A percentile compares a stretch with the other conserved stretches of the same genome.
Conservation (phyloP, 2,113 vertebrate species). For the Cebidichthys violaceus region DNA sequence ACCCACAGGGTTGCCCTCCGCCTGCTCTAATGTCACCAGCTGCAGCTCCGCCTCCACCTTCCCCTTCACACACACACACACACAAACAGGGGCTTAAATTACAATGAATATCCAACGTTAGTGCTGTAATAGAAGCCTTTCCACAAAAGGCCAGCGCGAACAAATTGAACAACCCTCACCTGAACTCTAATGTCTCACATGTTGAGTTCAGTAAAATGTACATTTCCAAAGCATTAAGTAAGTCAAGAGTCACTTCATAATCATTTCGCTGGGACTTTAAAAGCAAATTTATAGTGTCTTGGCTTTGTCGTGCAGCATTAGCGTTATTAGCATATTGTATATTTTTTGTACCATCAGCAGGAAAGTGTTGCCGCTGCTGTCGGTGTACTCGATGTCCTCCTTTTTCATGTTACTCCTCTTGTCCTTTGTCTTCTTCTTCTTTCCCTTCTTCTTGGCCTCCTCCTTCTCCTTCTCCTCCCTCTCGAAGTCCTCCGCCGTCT, state of each 20-base stretch:
- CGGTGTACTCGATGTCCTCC: constrained; percentile 88
- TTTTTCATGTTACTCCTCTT: constrained; percentile 81
- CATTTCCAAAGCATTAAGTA: no score
- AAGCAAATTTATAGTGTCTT: not conserved
- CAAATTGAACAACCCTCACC: no score
- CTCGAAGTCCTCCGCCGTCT: constrained; percentile 87
- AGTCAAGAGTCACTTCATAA: no score
- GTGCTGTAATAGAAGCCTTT: not conserved
- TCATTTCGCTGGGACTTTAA: no score
- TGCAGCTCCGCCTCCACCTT: constrained; percentile 96
- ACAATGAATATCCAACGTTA: not conserved
- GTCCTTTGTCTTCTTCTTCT: constrained; percentile 78
- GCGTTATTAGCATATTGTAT: not conserved
- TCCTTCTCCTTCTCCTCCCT: constrained; percentile 85
- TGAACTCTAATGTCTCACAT: no score
- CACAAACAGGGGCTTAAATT: not conserved
- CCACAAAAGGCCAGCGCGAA: no score
- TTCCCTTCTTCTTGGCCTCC: constrained; percentile 79
- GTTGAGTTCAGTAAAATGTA: no score
- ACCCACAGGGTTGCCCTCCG: constrained; percentile 91
- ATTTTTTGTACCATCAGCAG: constrained; percentile 85
- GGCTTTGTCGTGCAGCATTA: not conserved
- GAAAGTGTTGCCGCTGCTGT: constrained; percentile 85
- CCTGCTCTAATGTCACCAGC: constrained; percentile 89
- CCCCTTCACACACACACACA: constrained; percentile 82